Conservation (phyloP, 2,888 invertebrate species). For the Tipula vernalis region DNA sequence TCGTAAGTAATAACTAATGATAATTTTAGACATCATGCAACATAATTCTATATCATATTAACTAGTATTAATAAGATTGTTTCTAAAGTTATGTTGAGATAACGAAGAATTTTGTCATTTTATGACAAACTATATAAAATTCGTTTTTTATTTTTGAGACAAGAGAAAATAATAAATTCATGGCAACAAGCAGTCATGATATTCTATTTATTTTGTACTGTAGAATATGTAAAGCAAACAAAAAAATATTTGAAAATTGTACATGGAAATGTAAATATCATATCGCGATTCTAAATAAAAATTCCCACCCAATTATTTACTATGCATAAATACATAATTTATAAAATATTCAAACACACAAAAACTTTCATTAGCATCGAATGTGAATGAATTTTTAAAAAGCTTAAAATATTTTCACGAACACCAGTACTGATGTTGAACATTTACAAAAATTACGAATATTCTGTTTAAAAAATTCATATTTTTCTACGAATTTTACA, state of each 20-base stretch:
- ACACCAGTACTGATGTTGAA: too few species aligned
- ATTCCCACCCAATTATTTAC: not conserved
- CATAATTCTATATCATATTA: not conserved
- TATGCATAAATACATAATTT: not conserved
- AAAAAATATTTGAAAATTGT: too few species aligned
- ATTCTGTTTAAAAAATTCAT: too few species aligned
- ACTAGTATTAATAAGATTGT: not conserved
- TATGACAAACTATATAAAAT: not conserved
- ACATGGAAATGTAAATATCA: not conserved
- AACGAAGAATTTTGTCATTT: not conserved
- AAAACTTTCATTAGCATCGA: too few species aligned
- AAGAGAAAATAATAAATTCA: not conserved
- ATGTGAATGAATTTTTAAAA: too few species aligned
- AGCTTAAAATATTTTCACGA: too few species aligned
- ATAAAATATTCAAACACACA: too few species aligned
- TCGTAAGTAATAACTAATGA: not conserved
- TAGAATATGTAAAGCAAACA: too few species aligned
- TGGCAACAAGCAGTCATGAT: not conserved
- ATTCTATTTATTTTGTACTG: not conserved
- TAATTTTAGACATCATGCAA: not conserved
- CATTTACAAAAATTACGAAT: too few species aligned
- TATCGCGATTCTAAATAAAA: not conserved
- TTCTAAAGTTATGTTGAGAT: not conserved
- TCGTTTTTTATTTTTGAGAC: not conserved
- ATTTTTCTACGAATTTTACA: too few species aligned